Evolutionary conservation across 1,140 invertebrate species (phyloP).

Genomic region (Holcopasites calliopsidis): DNA sequence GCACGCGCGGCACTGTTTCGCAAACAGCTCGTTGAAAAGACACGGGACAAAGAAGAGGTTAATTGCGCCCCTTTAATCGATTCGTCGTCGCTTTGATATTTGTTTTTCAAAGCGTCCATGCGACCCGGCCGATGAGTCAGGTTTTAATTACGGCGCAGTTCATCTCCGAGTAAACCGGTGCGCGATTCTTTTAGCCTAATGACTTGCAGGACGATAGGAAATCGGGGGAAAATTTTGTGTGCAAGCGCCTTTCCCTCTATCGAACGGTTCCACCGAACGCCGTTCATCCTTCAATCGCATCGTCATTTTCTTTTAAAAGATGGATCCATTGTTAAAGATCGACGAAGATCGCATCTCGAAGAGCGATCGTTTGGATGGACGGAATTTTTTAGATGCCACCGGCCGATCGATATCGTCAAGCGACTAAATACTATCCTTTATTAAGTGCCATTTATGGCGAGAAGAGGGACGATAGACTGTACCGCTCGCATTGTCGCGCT

Average conservation of each 20-base stretch:
- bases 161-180: slow-evolving; percentile 36
- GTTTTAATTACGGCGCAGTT: slow-evolving; percentile 45
- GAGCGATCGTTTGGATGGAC: neutral
- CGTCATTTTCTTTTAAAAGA: no score
- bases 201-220: slow-evolving; percentile 22
- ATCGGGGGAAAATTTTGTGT: neutral
- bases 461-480: neutral
- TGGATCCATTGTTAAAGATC: no score
- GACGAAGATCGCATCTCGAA: slow-evolving; percentile 1
- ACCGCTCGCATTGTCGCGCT: neutral
- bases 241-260: neutral
- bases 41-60: slow-evolving; percentile 33
- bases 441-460: slow-evolving; percentile 9
- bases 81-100: slow-evolving; percentile 44
- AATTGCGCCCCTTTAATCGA: slow-evolving; percentile 49
- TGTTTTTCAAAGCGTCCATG: slow-evolving; percentile 41
- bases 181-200: slow-evolving; percentile 24
- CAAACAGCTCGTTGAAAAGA: slow-evolving; percentile 26
- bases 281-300: no score
- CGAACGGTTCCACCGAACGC: neutral
- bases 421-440: neutral
- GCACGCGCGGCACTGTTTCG: slow-evolving; percentile 34
- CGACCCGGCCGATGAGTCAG: slow-evolving; percentile 42
- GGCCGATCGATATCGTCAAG: neutral
- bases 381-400: neutral